Evolutionary conservation across 2,888 invertebrate species (phyloP).

Genomic region (Cantharis flavilabris): DNA sequence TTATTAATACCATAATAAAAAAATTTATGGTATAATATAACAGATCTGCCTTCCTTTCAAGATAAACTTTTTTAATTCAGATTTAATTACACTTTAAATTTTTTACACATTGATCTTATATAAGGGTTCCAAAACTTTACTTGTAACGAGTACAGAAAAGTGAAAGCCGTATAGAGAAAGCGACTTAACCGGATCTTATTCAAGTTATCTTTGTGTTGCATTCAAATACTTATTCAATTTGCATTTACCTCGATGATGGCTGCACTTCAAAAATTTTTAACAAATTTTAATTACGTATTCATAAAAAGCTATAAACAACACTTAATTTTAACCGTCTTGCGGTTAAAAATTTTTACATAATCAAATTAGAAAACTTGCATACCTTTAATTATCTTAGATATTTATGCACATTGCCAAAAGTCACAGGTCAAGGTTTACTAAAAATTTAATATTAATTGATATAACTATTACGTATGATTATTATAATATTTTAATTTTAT

Average conservation of each 20-base stretch:
- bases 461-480: background rate
- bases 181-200: constrained; percentile 31
- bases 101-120: background rate
- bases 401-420: background rate
- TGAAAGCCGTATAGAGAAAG: constrained; percentile 41
- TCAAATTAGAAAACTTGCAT: background rate
- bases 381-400: background rate
- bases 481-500: background rate
- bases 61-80: background rate
- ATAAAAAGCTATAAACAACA: background rate
- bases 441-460: background rate
- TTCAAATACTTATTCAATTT: constrained; percentile 2
- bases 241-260: background rate
- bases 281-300: background rate
- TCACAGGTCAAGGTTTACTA: background rate
- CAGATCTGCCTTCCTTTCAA: background rate
- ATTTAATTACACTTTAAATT: background rate
- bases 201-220: constrained; percentile 9
- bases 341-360: background rate
- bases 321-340: background rate
- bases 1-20: no score
- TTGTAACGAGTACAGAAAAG: constrained; percentile 31
- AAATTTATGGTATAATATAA: no score
- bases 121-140: constrained; percentile 2
- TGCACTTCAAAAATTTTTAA: background rate